Evolutionary conservation across 92 coral and sea anemone species (phyloP), one percentile per base, ranked within the genome.

Genomic region (Hydrozoanthus gracilis): DNA sequence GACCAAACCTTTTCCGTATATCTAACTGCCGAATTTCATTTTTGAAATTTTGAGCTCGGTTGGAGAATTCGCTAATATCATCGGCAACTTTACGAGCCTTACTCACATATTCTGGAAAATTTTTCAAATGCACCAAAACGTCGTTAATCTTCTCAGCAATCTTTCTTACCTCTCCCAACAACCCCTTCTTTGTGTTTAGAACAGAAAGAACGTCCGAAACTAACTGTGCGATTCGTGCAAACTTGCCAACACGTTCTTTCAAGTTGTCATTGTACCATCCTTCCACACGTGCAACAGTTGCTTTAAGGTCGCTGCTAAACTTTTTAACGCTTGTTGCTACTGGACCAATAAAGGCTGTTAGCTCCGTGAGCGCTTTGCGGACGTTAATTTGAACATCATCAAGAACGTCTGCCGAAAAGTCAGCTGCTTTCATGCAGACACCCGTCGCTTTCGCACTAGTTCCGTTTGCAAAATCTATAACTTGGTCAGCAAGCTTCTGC

Each of bases 61-160:
- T 90, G 4, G 97, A 90, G 78, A 96, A 96, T 67, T 93, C 88
- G 2, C 89, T 86, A 4, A 96, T 89, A 45, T 95, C 98, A 66
- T 96, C 96, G 14, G 96, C 96, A 64, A 92, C 90, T 77, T 93
- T 88, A 39, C 95, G 94, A 50, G 98, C 99, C 56, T 91, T 93
- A 74, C 87, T 87, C 3, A 98, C 98, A 62, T 96, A 91, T 50
- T 84, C 91, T 2, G 99, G 99, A n/a, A 96, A 91, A 52, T 93
- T 90, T 44, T 78, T 82, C 73, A 96, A 82, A 48, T 88, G 92
- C 61, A 80, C 44, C 5, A 96, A 78, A n/a, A 93, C 93, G 55
- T 89, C 95, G 66, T 96, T 96, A 62, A 96, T 82, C 48, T 91
- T 89, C 10, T 73, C 71, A 8, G 98, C 96, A 49, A 95, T 90